Evolutionary conservation across 2,113 vertebrate genomes (phyloP).

Genomic region (Trogon melanurus): DNA sequence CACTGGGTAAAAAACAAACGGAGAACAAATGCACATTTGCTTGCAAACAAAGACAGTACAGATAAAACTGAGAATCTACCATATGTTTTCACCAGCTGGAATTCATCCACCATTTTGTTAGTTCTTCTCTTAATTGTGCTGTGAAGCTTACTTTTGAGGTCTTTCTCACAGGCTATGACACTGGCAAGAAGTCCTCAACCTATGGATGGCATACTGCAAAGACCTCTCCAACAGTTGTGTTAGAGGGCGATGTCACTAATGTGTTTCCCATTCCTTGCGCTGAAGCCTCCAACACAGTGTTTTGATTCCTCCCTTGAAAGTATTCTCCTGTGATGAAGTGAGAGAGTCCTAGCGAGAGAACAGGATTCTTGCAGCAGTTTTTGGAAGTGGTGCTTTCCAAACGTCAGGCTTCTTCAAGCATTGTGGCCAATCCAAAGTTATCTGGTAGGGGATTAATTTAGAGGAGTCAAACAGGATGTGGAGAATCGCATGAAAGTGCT

Average conservation of each 20-base stretch:
- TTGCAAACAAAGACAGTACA: conserved; percentile 75
- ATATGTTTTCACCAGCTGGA: conserved; percentile 77
- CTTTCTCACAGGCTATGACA: neutral
- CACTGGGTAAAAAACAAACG: conserved; percentile 59
- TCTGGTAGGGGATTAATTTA: conserved; percentile 33
- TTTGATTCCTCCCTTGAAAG: conserved; percentile 11
- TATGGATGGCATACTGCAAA: neutral
- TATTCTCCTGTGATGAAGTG: neutral
- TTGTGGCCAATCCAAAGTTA: neutral
- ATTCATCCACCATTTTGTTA: conserved; percentile 65
- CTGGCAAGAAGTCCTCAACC: neutral
- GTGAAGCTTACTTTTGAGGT: conserved; percentile 23
- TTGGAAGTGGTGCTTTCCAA: conserved; percentile 13
- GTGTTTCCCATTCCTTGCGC: conserved; percentile 1
- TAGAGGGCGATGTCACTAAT: neutral
- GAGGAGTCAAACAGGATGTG: conserved; percentile 45
- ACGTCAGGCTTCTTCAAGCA: neutral
- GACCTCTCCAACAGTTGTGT: neutral
- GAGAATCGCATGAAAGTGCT: conserved; percentile 19
- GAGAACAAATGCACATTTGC: conserved; percentile 75
- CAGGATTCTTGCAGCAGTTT: neutral
- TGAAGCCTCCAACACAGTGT: conserved; percentile 3
- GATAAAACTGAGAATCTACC: conserved; percentile 71
- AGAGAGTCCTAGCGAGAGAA: neutral
- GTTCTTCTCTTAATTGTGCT: conserved; percentile 35